Conservation (phyloP, 2,888 invertebrate species). For the Carabus problematicus region DNA sequence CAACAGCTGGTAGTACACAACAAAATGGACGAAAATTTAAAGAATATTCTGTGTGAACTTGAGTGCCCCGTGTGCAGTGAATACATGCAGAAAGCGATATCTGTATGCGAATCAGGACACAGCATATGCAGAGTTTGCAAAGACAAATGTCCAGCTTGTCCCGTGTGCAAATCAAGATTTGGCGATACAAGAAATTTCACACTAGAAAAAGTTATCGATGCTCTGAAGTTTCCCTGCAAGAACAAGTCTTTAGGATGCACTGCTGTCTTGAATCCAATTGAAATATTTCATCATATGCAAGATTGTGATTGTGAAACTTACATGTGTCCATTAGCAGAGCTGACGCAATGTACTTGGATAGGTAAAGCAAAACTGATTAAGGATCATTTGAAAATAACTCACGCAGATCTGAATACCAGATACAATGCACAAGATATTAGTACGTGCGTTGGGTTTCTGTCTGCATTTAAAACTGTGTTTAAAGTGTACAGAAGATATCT, state of each 20-base stretch:
- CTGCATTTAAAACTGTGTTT: too few relatives aligned
- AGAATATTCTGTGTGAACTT: conserved; percentile 10
- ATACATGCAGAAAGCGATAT: conserved; percentile 21
- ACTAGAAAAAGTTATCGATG: conserved; percentile 11
- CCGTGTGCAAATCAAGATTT: conserved; percentile 19
- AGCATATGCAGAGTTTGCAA: conserved; percentile 15
- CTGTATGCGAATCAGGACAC: conserved; percentile 16
- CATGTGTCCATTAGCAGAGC: conserved; percentile 7
- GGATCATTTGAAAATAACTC: conserved; percentile 8
- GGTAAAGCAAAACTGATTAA: conserved; percentile 10
- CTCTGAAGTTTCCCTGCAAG: conserved; percentile 14
- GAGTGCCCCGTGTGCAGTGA: conserved; percentile 27
- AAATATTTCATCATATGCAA: not conserved
- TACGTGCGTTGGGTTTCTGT: too few relatives aligned
- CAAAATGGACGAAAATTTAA: conserved; percentile 22
- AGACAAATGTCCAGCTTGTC: conserved; percentile 18
- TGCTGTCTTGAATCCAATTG: too few relatives aligned
- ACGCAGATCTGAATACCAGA: too few relatives aligned
- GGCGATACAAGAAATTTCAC: conserved; percentile 18
- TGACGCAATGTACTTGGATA: conserved; percentile 16
- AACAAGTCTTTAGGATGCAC: conserved; percentile 11
- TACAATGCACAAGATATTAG: too few relatives aligned
- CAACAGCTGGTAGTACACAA: not conserved
- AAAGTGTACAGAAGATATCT: too few relatives aligned
- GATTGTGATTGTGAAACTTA: conserved; percentile 19